Conservation (phyloP, 2,797 vertebrate species). For the Catharus ustulatus region DNA sequence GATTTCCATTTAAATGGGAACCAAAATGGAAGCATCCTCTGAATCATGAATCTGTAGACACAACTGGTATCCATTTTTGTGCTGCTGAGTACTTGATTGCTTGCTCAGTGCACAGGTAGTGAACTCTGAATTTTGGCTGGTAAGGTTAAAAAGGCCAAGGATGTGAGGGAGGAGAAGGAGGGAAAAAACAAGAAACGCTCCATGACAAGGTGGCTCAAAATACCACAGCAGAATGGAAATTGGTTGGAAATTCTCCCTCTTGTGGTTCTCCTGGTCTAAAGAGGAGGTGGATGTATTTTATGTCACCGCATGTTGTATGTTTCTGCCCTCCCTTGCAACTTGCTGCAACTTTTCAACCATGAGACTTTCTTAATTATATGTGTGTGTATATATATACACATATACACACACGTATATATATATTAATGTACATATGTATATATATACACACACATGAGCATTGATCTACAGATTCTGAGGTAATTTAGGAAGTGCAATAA, state of each 20-base stretch:
- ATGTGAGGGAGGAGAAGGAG: neutral
- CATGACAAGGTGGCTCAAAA: neutral
- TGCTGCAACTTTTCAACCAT: neutral
- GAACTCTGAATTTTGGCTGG: neutral
- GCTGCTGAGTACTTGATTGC: neutral
- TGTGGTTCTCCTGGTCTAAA: neutral
- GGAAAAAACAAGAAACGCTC: neutral
- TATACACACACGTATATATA: too few relatives aligned
- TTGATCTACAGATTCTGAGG: neutral
- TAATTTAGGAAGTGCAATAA: slow-evolving; percentile 43
- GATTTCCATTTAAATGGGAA: neutral
- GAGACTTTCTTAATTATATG: neutral
- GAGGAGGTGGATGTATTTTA: neutral
- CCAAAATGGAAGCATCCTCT: neutral
- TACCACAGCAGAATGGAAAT: neutral
- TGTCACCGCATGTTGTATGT: neutral
- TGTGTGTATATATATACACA: accelerated
- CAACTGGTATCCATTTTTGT: neutral
- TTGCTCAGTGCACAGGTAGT: neutral
- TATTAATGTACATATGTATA: neutral
- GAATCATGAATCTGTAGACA: neutral
- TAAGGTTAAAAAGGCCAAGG: neutral
- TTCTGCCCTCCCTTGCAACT: neutral
- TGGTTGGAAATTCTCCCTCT: neutral
- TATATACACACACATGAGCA: neutral